Percentiles rank a stretch among this genome's conserved stretches.
Conservation (phyloP, 2,113 vertebrate species). For the Diglossa brunneiventris region DNA sequence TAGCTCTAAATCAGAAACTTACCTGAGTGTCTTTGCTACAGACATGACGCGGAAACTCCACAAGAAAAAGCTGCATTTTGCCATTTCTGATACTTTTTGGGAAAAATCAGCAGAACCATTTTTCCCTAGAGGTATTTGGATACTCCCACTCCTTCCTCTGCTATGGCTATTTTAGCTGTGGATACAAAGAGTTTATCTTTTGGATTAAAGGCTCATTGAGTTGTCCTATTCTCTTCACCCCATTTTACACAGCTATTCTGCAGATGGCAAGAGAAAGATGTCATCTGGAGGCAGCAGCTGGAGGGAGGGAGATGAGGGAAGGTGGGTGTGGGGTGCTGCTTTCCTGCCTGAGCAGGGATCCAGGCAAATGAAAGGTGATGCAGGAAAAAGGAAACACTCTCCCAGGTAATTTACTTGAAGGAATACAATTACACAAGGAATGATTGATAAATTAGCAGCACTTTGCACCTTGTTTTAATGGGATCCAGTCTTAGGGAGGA, state of each 20-base stretch:
- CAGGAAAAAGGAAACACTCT: slow-evolving; percentile 49
- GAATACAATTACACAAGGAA: slow-evolving; percentile 62
- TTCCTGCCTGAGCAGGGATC: slow-evolving; percentile 26
- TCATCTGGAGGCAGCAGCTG: slow-evolving; percentile 26
- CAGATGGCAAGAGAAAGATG: background rate
- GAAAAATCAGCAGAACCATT: background rate
- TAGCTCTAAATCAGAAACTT: background rate
- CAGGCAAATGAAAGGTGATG: slow-evolving; percentile 9
- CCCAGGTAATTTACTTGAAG: slow-evolving; percentile 65
- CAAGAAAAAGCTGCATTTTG: background rate
- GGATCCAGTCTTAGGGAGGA: slow-evolving; percentile 60
- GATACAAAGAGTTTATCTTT: background rate
- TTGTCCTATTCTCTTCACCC: background rate
- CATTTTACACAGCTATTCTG: background rate
- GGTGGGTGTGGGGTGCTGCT: background rate
- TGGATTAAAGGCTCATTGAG: background rate
- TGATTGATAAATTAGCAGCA: slow-evolving; percentile 81
- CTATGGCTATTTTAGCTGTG: background rate
- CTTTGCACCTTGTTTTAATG: slow-evolving; percentile 76
- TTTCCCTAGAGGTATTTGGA: background rate
- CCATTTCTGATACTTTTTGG: background rate
- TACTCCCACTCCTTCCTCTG: background rate
- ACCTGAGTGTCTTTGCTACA: background rate
- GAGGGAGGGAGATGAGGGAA: background rate
- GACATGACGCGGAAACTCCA: background rate